Base-by-base conservation (phyloP, 2,888 invertebrate genomes). In the Emmelina monodactyla region DNA sequence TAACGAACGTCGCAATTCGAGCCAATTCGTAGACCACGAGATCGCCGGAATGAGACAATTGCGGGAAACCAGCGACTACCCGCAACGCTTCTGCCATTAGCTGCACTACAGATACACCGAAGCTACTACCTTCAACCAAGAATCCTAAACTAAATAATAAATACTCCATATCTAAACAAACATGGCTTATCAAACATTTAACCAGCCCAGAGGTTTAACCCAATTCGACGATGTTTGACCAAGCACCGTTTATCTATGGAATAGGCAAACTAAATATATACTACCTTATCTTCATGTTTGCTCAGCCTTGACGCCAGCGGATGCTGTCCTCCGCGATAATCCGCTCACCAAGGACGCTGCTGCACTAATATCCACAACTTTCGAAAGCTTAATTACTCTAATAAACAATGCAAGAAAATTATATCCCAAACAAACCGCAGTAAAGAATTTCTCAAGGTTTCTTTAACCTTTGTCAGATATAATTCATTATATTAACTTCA, bases 221-320 rank as follows among this genome's bases (percentile, higher is more conserved):
- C 50, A 60, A 46, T 60, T 70, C 39, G 37, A 37, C 35, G 38
- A 40, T 60, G 54, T 66, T 65, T 63, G 61, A 49, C 56, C 58
- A 58, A 45, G 50, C 38, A 41, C 38, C 29, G 39, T 54, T 19
- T 66, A 63, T 61, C 58, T 58, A 42, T 51, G 43, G 49, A 53
- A 50, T 50, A 48, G 49, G 51, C 45, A 45, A 53, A 51, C 59
- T 51, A 55, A 50, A 49, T 55, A 50, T 47, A 53, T 49, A 46
- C 38, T 45, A 44, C 53, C 65, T 70, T 72, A 72, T 70, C 53
- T 42, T 44, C 39, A 3, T 42, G 54, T 55, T 57, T 54, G 53
- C 50, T 43, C 50, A 64, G 55, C 70, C 68, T 68, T 69, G 69
- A 55, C 53, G 49, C 51, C 40, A 50, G 50, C 59, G 62, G 68